Evolutionary conservation across 2,888 invertebrate genomes (phyloP).

Genomic region (Molorchus minor): DNA sequence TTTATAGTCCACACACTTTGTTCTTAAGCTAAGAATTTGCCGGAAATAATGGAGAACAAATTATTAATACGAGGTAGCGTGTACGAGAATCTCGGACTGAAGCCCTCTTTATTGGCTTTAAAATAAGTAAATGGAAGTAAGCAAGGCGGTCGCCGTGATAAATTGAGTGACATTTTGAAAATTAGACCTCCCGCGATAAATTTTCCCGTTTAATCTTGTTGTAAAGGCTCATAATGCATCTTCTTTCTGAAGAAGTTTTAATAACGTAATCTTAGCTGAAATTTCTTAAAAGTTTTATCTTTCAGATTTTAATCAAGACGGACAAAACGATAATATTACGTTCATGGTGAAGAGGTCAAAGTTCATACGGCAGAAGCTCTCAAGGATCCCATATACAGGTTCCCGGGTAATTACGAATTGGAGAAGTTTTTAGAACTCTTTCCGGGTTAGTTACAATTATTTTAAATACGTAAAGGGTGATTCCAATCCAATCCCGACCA

Average conservation of each 20-base stretch:
- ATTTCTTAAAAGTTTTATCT: conserved; percentile 32
- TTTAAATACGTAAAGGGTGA: too few relatives aligned
- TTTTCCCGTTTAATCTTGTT: not conserved
- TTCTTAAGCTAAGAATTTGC: not conserved
- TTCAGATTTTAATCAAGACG: conserved; percentile 92
- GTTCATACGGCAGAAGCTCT: conserved; percentile 88
- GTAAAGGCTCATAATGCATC: not conserved
- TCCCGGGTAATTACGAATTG: conserved; percentile 95
- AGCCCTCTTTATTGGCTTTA: conserved; percentile 30
- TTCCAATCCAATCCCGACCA: too few relatives aligned
- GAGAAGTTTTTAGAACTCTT: conserved; percentile 98
- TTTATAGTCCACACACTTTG: too few relatives aligned
- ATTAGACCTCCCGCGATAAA: conserved; percentile 34
- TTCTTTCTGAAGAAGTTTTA: not conserved
- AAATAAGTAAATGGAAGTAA: conserved; percentile 24
- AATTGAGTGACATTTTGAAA: conserved; percentile 40
- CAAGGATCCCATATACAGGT: conserved; percentile 86
- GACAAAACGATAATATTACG: conserved; percentile 89
- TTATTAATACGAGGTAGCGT: not conserved
- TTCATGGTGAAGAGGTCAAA: conserved; percentile 97
- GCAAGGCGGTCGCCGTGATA: conserved; percentile 32
- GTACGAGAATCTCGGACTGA: conserved; percentile 31
- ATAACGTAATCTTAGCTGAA: not conserved
- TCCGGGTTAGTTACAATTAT: conserved; percentile 73
- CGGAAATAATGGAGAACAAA: conserved; percentile 2